phyloP scores from a whole-genome alignment of 2,113 vertebrate genomes.

The Candoia aspera region DNA sequence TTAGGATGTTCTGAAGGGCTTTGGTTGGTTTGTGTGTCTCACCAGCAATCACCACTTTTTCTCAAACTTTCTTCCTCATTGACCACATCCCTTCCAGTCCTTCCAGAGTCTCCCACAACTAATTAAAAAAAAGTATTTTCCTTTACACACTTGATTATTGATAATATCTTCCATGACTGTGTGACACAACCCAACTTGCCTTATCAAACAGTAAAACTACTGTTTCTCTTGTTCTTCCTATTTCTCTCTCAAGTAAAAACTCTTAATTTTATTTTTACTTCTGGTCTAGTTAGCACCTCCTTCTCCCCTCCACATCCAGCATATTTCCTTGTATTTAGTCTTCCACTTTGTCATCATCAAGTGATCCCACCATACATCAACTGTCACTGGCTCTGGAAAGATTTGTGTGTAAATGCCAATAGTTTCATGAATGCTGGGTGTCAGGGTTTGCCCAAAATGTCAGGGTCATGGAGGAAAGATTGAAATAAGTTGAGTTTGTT shows the following conservation, averaged over 20 bases:
- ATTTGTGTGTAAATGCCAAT: neutral
- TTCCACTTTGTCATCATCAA: neutral
- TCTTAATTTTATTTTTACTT: neutral
- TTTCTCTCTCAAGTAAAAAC: neutral
- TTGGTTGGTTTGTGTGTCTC: too few relatives aligned
- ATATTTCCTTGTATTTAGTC: constrained; percentile 17
- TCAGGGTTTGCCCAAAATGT: neutral
- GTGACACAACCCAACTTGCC: neutral
- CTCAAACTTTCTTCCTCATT: neutral
- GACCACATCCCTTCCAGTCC: neutral
- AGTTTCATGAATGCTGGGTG: neutral
- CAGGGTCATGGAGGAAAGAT: neutral
- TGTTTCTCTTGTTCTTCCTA: neutral
- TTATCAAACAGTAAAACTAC: neutral
- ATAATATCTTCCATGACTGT: neutral
- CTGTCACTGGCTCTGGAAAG: neutral
- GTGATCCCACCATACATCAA: neutral
- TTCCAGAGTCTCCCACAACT: neutral
- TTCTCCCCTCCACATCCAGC: neutral
- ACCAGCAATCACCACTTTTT: too few relatives aligned
- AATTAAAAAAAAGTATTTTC: neutral
- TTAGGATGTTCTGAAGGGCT: too few relatives aligned
- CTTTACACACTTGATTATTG: neutral
- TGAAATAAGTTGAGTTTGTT: too few relatives aligned
- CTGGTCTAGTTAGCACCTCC: constrained; percentile 3